Evolutionary conservation across 2,113 vertebrate species (phyloP), one percentile per base, ranked within the genome.

Genomic region (Antennarius striatus): DNA sequence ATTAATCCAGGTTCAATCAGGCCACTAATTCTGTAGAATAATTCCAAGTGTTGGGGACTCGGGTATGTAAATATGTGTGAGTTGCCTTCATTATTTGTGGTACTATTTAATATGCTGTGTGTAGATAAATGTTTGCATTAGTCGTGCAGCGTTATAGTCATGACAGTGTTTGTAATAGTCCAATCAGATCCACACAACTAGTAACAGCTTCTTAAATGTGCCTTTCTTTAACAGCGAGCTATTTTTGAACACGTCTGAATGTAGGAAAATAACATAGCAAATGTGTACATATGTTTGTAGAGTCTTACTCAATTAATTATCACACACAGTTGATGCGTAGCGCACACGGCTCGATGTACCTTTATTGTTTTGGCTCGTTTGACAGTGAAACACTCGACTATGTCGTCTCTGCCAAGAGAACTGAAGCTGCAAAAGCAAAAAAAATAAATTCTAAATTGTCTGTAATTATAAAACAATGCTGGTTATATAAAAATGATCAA

Each of bases 31-130:
- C 10, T 43, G 9, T 11, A 43, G 42, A 8, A 43, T 10, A 15
- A 54, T 59, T 48, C 29, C 16, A 29, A 40, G 42, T 71, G 65
- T 82, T 52, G 71, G 53, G 53, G 47, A 73, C 51, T 74, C 55
- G 6, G 36, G 40, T 69, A 29, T 89, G 84, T 91, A 86, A 81
- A 87, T 88, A 89, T 59, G 50, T 51, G 65, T 65, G 63, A 59
- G 60, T 56, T 73, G 55, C 73, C 69, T 67, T 70, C 47, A 76
- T 60, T 77, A 54, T 77, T 75, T 83, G 59, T 81, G 63, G 68
- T 76, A 15, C 17, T 81, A 74, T 83, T 83, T 80, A 80, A 85
- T 68, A 74, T 54, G 64, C 58, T 71, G 57, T 81, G 63, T 71
- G 68, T 83, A 80, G 77, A 61, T 59, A 61, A 17, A 58, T 58